A percentile compares a stretch with the other conserved stretches of the same genome.
Evolutionary conservation across 2,888 invertebrate genomes (phyloP).

Genomic region (Tinea pellionella): DNA sequence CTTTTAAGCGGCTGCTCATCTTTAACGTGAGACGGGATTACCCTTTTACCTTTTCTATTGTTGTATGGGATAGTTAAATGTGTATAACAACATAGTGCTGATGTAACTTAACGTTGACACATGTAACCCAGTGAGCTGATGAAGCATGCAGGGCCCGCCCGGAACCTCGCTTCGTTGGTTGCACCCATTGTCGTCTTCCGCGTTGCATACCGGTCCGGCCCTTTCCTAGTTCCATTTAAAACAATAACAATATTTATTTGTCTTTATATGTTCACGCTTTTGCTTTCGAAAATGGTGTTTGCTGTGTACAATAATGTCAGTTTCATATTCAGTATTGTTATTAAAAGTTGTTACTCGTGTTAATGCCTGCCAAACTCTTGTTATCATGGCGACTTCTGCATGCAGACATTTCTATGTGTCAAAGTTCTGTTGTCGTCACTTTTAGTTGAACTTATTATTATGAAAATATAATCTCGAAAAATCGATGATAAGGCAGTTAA

Average conservation of each 20-base stretch:
- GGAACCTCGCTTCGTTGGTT: slow-evolving; percentile 48
- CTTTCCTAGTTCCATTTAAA: not conserved
- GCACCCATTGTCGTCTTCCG: slow-evolving; percentile 56
- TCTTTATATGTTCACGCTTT: not conserved
- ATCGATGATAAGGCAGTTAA: too few species aligned
- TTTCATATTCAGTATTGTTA: not conserved
- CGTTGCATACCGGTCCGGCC: slow-evolving; percentile 29
- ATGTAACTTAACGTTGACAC: too few species aligned
- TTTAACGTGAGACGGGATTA: too few species aligned
- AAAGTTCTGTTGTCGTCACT: too few species aligned
- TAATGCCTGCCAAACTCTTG: too few species aligned
- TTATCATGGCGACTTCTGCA: too few species aligned
- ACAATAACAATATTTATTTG: not conserved
- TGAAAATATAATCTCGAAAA: too few species aligned
- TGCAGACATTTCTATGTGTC: too few species aligned
- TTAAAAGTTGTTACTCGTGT: too few species aligned
- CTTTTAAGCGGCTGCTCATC: too few species aligned
- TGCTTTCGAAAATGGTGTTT: too few species aligned
- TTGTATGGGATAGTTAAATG: not conserved
- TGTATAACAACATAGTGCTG: not conserved
- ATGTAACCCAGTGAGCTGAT: slow-evolving; percentile 34
- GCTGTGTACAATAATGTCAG: not conserved
- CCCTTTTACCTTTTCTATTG: not conserved
- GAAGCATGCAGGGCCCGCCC: slow-evolving; percentile 49
- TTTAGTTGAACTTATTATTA: too few species aligned